phyloP scores from a whole-genome alignment of 35 echinoderm and acorn worm genomes.

The Ophiothrix spiculata region DNA sequence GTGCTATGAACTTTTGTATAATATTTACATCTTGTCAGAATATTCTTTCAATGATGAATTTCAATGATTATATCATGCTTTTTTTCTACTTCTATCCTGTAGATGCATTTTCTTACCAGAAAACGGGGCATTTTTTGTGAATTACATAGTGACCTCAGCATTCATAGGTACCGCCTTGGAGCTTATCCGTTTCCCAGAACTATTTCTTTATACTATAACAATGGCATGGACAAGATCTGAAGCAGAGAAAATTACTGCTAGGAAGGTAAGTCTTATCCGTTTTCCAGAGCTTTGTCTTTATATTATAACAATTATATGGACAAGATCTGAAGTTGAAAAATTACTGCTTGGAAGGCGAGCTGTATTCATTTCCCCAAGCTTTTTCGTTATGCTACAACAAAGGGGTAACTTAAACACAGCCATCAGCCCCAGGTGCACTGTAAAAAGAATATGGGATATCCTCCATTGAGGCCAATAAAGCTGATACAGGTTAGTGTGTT shows the following conservation, averaged over 20 bases:
- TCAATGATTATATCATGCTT: too few relatives aligned
- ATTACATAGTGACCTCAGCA: constrained; percentile 90
- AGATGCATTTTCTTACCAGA: constrained; percentile 98
- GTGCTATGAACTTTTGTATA: too few relatives aligned
- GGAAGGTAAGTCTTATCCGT: constrained; percentile 82
- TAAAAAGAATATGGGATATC: too few relatives aligned
- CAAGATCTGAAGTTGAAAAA: constrained; percentile 91
- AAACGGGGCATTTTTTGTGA: constrained; percentile 99
- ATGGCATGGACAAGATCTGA: constrained; percentile 97
- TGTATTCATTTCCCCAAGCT: too few relatives aligned
- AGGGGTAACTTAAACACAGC: too few relatives aligned
- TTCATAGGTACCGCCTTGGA: constrained; percentile 89
- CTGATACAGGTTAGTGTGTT: too few relatives aligned
- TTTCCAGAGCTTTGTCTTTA: constrained; percentile 91
- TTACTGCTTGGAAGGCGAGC: constrained; percentile 77
- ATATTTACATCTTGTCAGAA: too few relatives aligned
- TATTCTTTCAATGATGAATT: background rate
- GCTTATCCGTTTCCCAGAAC: constrained; percentile 91
- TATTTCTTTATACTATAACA: constrained; percentile 82
- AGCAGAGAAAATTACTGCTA: constrained; percentile 88
- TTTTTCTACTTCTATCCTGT: constrained; percentile 21
- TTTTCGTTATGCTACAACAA: too few relatives aligned
- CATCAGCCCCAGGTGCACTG: too few relatives aligned
- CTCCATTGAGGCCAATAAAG: too few relatives aligned
- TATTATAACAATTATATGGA: constrained; percentile 85